Evolutionary conservation across 1,140 invertebrate genomes (phyloP).

Genomic region (Ephestia elutella): DNA sequence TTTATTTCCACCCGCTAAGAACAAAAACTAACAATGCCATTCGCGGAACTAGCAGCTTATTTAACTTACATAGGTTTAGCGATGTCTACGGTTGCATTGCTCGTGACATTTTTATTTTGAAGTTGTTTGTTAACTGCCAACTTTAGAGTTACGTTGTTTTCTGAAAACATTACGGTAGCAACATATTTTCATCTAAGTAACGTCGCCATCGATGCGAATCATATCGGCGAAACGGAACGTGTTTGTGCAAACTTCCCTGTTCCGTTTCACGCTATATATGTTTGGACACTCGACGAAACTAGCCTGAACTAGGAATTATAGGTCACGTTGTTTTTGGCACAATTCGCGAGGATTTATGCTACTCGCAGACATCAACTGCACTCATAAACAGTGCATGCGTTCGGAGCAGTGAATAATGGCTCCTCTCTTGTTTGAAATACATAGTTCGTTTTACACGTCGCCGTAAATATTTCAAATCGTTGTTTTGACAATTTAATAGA

Average conservation of each 20-base stretch:
- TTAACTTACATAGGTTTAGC: not conserved
- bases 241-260: constrained; percentile 24
- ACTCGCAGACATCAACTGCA: constrained; percentile 38
- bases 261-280: constrained; percentile 22
- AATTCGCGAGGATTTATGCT: constrained; percentile 35
- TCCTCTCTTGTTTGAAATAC: constrained; percentile 26
- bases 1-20: constrained; percentile 12
- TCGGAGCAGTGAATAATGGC: constrained; percentile 27
- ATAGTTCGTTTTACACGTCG: constrained; percentile 13
- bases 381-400: constrained; percentile 40
- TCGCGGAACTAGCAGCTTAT: not conserved
- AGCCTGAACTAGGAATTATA: constrained; percentile 23
- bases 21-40: constrained; percentile 3
- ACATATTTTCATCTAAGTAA: constrained; percentile 8
- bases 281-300: constrained; percentile 19
- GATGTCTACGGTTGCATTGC: not conserved
- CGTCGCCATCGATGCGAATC: constrained; percentile 12
- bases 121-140: not conserved
- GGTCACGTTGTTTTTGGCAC: constrained; percentile 37
- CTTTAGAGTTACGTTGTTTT: not conserved
- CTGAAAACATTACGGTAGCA: constrained; percentile 1
- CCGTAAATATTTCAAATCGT: not conserved
- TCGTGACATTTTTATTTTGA: not conserved
- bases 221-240: constrained; percentile 17
- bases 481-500: constrained; percentile 1